These are phyloP conservation scores for Calliopum simillimum DNA, from an alignment of 2,888 invertebrate genomes.

Conservation along the genomic window DNA sequence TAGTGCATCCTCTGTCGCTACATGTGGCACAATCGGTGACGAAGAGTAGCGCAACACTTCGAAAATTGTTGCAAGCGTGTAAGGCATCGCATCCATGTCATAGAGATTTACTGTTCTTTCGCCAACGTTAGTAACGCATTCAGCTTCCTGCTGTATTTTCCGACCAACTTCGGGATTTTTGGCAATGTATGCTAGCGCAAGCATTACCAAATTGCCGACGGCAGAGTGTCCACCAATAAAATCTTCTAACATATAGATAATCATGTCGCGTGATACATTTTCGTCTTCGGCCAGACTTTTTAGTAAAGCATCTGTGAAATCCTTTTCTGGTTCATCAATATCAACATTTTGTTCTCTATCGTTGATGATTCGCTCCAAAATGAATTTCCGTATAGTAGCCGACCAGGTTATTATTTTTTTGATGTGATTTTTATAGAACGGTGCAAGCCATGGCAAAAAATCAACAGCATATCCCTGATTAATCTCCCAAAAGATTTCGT, in stretches of 20 bases:
- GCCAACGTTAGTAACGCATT: slow-evolving; percentile 69
- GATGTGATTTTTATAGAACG: slow-evolving; percentile 78
- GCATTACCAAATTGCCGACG: slow-evolving; percentile 85
- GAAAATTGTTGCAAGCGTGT: slow-evolving; percentile 83
- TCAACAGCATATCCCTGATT: slow-evolving; percentile 90
- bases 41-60: slow-evolving; percentile 84
- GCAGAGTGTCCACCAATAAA: slow-evolving; percentile 91
- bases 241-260: slow-evolving; percentile 86
- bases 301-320: slow-evolving; percentile 84
- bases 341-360: slow-evolving; percentile 67
- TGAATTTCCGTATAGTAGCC: slow-evolving; percentile 77
- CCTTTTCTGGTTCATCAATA: slow-evolving; percentile 73
- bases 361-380: slow-evolving; percentile 77
- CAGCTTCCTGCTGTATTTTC: slow-evolving; percentile 78
- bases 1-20: slow-evolving; percentile 80
- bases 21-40: slow-evolving; percentile 91
- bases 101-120: slow-evolving; percentile 73
- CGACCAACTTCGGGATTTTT: slow-evolving; percentile 75
- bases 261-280: slow-evolving; percentile 78
- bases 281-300: slow-evolving; percentile 75
- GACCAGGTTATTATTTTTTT: slow-evolving; percentile 78
- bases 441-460: slow-evolving; percentile 84
- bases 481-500: slow-evolving; percentile 92
- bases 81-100: slow-evolving; percentile 78
- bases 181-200: slow-evolving; percentile 78